Percentiles rank a stretch among this genome's conserved stretches.
Evolutionary conservation across 2,888 invertebrate genomes (phyloP).

Genomic region (Drosophila fungiperda): DNA sequence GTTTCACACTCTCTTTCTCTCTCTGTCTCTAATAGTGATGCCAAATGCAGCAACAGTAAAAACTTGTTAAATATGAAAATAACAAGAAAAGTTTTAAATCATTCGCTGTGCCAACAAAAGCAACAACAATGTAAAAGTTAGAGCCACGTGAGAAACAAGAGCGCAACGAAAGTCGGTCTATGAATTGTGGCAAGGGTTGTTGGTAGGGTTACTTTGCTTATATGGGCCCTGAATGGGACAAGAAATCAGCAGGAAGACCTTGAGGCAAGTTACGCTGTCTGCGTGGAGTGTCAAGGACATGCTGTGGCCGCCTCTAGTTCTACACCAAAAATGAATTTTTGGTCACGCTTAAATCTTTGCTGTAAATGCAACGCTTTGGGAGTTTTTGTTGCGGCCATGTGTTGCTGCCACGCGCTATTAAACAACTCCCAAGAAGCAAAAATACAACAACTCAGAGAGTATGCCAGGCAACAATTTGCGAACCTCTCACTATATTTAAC

Average conservation of each 20-base stretch:
- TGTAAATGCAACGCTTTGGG: conserved; percentile 20
- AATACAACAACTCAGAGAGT: not conserved
- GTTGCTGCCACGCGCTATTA: conserved; percentile 24
- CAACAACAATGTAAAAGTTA: conserved; percentile 53
- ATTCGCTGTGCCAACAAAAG: conserved; percentile 62
- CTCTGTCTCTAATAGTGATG: not conserved
- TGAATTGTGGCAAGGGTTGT: conserved; percentile 13
- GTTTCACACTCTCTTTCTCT: not conserved
- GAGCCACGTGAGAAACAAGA: conserved; percentile 38
- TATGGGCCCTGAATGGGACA: conserved; percentile 19
- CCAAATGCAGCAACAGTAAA: conserved; percentile 32
- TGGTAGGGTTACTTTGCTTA: conserved; percentile 16
- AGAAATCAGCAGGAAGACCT: conserved; percentile 2
- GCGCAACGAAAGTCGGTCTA: conserved; percentile 36
- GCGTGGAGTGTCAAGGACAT: conserved; percentile 37
- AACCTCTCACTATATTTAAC: conserved; percentile 35
- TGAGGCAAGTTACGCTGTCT: conserved; percentile 15
- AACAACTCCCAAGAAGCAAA: conserved; percentile 12
- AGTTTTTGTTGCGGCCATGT: conserved; percentile 12
- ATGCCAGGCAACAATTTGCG: conserved; percentile 59
- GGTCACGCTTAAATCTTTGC: conserved; percentile 21
- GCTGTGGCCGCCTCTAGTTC: conserved; percentile 7
- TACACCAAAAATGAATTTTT: not conserved
- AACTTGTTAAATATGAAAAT: conserved; percentile 78
- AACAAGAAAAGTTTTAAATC: conserved; percentile 80